These are phyloP conservation scores for Sweltsa coloradensis DNA, from an alignment of 1,140 invertebrate genomes.

Conservation along the genomic window DNA sequence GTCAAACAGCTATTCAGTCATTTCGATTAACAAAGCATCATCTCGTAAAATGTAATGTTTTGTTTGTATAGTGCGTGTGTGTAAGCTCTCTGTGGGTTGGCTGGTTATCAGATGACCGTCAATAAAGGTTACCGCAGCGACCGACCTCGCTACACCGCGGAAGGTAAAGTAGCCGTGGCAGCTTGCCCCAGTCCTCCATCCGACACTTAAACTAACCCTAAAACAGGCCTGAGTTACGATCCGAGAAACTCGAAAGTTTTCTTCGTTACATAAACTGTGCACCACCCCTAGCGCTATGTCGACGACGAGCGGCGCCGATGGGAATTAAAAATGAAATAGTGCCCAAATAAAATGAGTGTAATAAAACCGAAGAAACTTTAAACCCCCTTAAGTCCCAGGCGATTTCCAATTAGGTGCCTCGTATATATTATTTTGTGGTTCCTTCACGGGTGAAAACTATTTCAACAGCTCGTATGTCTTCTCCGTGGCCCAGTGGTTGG, in stretches of 20 bases:
- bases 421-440: too few species aligned
- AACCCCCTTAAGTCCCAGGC: neutral
- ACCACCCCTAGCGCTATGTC: neutral
- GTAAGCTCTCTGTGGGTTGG: neutral
- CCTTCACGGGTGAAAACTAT: too few species aligned
- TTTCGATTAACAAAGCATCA: too few species aligned
- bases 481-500: too few species aligned
- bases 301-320: neutral
- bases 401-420: conserved; percentile 7
- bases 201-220: too few species aligned
- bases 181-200: too few species aligned
- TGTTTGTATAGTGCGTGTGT: neutral
- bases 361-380: neutral
- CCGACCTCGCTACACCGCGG: neutral
- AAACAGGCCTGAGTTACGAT: too few species aligned
- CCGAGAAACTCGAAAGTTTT: too few species aligned
- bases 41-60: too few species aligned
- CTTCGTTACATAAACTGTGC: neutral
- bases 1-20: too few species aligned
- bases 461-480: too few species aligned
- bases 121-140: neutral
- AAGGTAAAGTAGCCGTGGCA: neutral
- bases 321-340: conserved; percentile 6
- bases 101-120: conserved; percentile 2
- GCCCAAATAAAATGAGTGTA: conserved; percentile 5